Conservation (phyloP, 2,888 invertebrate species). For the Adelognathus sp. region DNA sequence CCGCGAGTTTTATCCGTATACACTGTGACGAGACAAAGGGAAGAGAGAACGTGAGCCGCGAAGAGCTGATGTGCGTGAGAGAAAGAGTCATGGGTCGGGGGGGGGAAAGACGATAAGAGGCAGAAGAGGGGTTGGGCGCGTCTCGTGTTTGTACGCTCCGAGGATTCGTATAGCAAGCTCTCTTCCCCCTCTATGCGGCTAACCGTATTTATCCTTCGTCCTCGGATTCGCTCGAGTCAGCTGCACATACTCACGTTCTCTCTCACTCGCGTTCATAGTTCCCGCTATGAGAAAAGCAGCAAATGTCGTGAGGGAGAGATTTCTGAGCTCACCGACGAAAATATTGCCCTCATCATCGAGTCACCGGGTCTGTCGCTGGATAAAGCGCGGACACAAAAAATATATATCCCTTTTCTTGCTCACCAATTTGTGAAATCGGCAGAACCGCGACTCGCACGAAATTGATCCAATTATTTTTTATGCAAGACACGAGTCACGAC, state of each 20-base stretch:
- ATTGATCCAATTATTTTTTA: constrained; percentile 25
- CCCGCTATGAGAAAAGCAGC: constrained; percentile 12
- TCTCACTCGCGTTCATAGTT: not conserved
- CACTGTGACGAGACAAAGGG: not conserved
- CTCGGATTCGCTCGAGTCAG: constrained; percentile 54
- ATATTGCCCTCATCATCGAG: constrained; percentile 31
- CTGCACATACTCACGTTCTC: not conserved
- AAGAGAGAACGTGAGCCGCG: not conserved
- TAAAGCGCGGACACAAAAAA: not conserved
- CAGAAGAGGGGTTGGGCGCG: constrained; percentile 34
- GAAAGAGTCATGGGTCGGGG: not conserved
- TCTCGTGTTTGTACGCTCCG: constrained; percentile 15
- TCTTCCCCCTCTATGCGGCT: constrained; percentile 12
- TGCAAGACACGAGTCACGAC: not conserved
- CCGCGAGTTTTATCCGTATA: not conserved
- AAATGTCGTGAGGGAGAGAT: constrained; percentile 1
- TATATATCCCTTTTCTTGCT: not conserved
- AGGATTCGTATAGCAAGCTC: constrained; percentile 15
- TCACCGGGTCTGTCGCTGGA: not conserved
- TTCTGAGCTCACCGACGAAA: constrained; percentile 46
- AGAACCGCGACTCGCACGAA: not conserved
- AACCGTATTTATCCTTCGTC: constrained; percentile 35
- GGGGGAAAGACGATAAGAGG: not conserved
- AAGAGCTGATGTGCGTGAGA: not conserved
- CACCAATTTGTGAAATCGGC: constrained; percentile 8